Base-by-base conservation (phyloP, 2,888 invertebrate genomes). In the Tetramorium bicarinatum region DNA sequence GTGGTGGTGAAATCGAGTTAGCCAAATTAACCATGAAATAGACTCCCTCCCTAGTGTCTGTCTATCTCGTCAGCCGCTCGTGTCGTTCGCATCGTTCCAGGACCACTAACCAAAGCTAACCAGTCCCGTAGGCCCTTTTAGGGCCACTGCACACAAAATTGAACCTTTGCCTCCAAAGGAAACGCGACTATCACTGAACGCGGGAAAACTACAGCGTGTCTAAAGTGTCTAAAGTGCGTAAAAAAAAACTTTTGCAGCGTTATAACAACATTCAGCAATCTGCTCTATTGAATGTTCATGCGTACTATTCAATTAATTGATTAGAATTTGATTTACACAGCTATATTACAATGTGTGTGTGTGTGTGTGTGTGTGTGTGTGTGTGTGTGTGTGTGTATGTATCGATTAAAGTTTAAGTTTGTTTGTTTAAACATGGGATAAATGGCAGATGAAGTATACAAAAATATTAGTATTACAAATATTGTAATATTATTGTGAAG, bases 11-110 rank as follows among this genome's bases (percentile, higher is more conserved):
- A 95, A 95, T 94, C 94, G 93, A 93, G 94, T 95, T 94, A 94
- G 94, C 91, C 93, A 95, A 95, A 95, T 95, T 95, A 95, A 94
- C 93, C 95, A 94, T 95, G 95, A 95, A 95, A 95, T 95, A 95
- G 95, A 95, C 94, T 94, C 94, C 92, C 93, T 92, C 93, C 93
- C 93, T 91, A 92, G 91, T 92, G 93, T 92, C 93, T 91, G 90
- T 91, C 92, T 92, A 91, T 92, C 91, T 90, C 89, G 91, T 91
- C 91, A 89, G 90, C 87, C 91, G 90, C 89, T 90, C 88, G 91
- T 92, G 90, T 92, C 90, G 90, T 91, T 89, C 92, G 88, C 91
- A 90, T 91, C 91, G 91, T 86, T 89, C 90, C 84, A 89, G 87
- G 86, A 89, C 88, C 89, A 77, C 90, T 86, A 90, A 87, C 87